These are phyloP conservation scores for Drosophila sp. DNA, from an alignment of 1,140 invertebrate genomes.

Conservation along the genomic window DNA sequence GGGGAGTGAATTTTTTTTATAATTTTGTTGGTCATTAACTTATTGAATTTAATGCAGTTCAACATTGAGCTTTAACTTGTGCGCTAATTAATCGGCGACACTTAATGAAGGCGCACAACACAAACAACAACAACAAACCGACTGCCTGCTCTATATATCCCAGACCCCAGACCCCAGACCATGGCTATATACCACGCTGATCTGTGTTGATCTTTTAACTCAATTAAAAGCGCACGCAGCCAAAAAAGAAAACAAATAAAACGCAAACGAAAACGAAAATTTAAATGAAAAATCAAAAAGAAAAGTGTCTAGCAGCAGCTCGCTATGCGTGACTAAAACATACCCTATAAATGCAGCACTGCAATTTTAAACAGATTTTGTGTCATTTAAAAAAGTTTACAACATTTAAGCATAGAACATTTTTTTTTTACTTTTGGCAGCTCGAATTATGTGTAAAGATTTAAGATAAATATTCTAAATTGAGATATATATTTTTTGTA, in stretches of 20 bases:
- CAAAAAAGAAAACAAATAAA: slow-evolving; percentile 22
- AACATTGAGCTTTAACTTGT: slow-evolving; percentile 74
- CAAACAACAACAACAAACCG: slow-evolving; percentile 31
- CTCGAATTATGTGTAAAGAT: too few species aligned
- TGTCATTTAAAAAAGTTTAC: too few species aligned
- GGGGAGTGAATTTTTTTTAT: neutral
- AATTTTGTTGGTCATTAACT: slow-evolving; percentile 24
- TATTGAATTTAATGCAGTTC: slow-evolving; percentile 63
- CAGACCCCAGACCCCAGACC: slow-evolving; percentile 5
- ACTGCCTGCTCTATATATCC: slow-evolving; percentile 17
- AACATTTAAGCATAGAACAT: too few species aligned
- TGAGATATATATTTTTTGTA: too few species aligned
- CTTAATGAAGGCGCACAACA: slow-evolving; percentile 38
- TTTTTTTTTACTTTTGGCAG: too few species aligned
- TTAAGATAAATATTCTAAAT: too few species aligned
- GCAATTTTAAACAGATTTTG: too few species aligned
- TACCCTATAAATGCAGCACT: neutral
- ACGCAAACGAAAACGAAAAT: neutral
- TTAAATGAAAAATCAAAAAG: too few species aligned
- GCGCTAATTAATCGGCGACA: slow-evolving; percentile 79
- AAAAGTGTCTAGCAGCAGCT: neutral
- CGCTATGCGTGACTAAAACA: neutral
- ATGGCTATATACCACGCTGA: slow-evolving; percentile 62
- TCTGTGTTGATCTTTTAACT: slow-evolving; percentile 79
- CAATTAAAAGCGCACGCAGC: slow-evolving; percentile 79